phyloP scores from a whole-genome alignment of 2,113 vertebrate genomes.

The Indicator maculatus region DNA sequence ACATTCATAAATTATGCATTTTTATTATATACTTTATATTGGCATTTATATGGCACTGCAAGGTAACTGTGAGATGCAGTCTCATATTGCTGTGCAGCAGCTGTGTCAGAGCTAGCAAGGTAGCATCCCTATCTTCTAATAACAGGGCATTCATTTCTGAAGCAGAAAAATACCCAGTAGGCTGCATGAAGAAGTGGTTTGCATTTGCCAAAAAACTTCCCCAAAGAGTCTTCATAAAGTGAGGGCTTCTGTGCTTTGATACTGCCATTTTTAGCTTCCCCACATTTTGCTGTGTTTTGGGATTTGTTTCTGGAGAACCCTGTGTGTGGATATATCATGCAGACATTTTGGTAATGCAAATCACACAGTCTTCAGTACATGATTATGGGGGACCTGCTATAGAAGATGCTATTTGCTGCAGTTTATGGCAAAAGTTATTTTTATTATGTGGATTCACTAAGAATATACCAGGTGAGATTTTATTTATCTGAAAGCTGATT shows the following conservation, averaged over 20 bases:
- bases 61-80: not conserved
- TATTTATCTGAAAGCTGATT: slow-evolving; percentile 21
- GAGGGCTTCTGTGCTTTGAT: not conserved
- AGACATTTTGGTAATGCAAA: not conserved
- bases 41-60: not conserved
- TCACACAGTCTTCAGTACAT: not conserved
- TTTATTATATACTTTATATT: not conserved
- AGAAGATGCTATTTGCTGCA: not conserved
- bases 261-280: not conserved
- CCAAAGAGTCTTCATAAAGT: not conserved
- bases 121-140: not conserved
- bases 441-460: not conserved
- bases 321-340: not conserved
- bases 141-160: not conserved
- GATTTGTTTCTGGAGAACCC: not conserved
- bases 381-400: not conserved
- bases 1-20: not conserved
- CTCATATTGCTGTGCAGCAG: not conserved
- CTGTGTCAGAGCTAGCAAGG: not conserved
- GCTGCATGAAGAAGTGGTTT: not conserved
- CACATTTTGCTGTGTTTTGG: not conserved
- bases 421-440: not conserved
- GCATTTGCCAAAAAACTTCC: not conserved
- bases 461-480: slow-evolving; percentile 21
- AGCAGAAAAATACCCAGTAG: not conserved